Evolutionary conservation across 1,140 invertebrate species (phyloP), one percentile per base, ranked within the genome.

Genomic region (Solenopsis invicta): DNA sequence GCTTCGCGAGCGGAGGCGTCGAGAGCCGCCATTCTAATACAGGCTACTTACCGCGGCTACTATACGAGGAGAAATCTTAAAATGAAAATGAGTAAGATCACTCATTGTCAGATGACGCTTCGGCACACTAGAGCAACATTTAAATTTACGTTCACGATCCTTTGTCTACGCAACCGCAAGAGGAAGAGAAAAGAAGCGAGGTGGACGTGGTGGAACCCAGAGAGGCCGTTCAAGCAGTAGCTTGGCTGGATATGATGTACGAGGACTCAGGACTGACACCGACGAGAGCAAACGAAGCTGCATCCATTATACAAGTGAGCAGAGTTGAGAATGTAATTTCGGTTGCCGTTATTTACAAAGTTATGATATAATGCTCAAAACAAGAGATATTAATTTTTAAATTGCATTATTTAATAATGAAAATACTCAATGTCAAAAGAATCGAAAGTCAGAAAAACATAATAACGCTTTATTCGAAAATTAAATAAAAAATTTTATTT

Each of bases 1-100:
- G 93, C 95, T 1, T 93, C 94, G 4, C 90, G 93, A 52, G 92
- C 90, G 71, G 95, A 96, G 88, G 94, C 95, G 0, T 92, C 93
- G 37, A 89, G 93, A 76, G 95, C 95, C 9, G 94, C 94, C 1
- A 92, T 90, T 41, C 66, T 94, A 21, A 95, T 96, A 78, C 94
- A 95, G 94, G 92, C 93, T n/a, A 94, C 95, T 59, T 96, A 96
- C 78, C 94, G 94, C 78, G 93, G 94, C 8, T 96, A 96, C 61
- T 96, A 96, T 82, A 93, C 92, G 0, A 93, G 93, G 78, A 93
- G 92, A 84, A 93, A 94, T 52, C 81, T 92, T 75, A 92, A 74
- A 81, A 89, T 92, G 10, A 85, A 86, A 76, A 81, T 67, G 21
- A 59, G 89, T 91, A 84, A 86, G 76, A 67, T 77, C 2, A 34